Conservation (phyloP, 2,797 vertebrate genomes). For the Myotis daubentonii region DNA sequence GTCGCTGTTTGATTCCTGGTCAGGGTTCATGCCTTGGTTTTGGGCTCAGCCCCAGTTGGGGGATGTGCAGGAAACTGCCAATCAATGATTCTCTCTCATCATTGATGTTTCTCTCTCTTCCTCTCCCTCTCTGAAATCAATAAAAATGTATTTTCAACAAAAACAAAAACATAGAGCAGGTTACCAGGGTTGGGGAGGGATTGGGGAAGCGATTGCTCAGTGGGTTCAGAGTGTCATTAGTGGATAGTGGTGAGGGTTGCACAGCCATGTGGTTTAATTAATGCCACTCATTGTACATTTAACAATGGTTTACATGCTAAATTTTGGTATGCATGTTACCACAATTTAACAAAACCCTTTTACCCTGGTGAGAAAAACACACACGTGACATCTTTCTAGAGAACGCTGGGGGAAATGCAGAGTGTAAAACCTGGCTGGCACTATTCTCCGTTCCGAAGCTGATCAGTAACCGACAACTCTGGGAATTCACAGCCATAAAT, state of each 20-base stretch:
- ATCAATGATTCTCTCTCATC: too few species aligned
- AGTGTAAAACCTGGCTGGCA: background rate
- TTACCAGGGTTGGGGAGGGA: background rate
- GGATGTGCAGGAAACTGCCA: too few species aligned
- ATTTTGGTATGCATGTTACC: background rate
- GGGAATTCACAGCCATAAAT: background rate
- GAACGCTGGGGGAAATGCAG: background rate
- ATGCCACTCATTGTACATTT: background rate
- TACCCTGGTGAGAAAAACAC: background rate
- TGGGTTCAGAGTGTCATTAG: background rate
- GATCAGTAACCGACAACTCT: background rate
- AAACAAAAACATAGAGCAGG: background rate
- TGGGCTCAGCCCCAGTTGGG: too few species aligned
- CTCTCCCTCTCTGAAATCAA: too few species aligned
- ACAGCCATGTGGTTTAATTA: background rate
- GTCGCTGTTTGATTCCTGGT: too few species aligned
- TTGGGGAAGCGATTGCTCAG: background rate
- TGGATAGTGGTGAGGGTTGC: background rate
- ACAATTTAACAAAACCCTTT: background rate
- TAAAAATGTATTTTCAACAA: too few species aligned
- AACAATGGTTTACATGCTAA: background rate
- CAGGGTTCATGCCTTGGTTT: too few species aligned
- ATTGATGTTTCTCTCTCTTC: too few species aligned
- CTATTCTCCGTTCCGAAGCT: background rate
- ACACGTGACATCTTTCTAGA: background rate